Conservation (phyloP, 2,797 vertebrate species). For the Lepus townsendii region DNA sequence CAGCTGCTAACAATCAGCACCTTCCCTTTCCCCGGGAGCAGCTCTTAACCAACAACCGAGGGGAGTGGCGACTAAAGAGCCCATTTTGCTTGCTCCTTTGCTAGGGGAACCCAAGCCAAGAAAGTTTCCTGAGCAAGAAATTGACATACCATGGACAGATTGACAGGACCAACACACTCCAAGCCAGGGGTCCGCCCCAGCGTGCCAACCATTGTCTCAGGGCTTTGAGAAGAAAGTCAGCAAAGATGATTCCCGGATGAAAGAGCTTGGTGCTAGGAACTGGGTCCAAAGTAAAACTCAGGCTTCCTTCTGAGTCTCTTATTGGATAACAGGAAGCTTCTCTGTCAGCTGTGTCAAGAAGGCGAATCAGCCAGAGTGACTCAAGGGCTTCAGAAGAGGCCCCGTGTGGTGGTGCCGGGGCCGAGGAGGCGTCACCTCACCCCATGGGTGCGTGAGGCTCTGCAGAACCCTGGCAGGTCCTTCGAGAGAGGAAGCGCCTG, state of each 20-base stretch:
- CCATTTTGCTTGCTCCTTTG: not conserved
- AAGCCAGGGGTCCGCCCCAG: not conserved
- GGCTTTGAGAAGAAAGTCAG: constrained; percentile 60
- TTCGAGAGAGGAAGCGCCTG: not conserved
- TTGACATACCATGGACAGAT: not conserved
- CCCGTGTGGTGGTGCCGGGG: not conserved
- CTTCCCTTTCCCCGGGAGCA: not conserved
- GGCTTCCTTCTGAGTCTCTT: not conserved
- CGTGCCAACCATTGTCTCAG: constrained; percentile 33
- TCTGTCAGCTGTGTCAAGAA: constrained; percentile 51
- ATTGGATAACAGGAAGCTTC: constrained; percentile 3
- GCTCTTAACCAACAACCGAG: not conserved
- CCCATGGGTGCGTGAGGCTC: not conserved
- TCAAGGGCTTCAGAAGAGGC: constrained; percentile 28
- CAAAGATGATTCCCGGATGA: constrained; percentile 39
- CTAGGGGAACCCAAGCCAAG: not conserved
- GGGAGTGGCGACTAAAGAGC: not conserved
- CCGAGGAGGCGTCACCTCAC: not conserved
- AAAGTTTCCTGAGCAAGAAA: not conserved
- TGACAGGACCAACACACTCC: not conserved
- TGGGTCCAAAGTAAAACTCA: constrained; percentile 44
- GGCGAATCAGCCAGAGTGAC: constrained; percentile 22
- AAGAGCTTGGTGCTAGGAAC: constrained; percentile 56
- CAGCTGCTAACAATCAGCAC: not conserved
- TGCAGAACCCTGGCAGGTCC: not conserved